Evolutionary conservation across 2,888 invertebrate genomes (phyloP).

Genomic region (Ophion ellenae): DNA sequence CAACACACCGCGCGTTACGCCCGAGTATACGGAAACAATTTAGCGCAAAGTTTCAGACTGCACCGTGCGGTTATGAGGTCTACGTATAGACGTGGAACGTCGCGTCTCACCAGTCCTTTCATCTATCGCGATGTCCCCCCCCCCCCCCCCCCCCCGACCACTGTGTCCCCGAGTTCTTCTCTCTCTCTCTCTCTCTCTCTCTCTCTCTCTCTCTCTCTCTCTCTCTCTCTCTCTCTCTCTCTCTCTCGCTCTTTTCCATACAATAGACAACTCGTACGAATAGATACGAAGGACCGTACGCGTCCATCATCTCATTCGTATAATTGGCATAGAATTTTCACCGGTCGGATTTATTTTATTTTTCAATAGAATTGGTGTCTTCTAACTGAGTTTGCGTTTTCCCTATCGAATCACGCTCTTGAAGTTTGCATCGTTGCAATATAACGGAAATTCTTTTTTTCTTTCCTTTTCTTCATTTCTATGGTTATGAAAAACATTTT

Average conservation of each 20-base stretch:
- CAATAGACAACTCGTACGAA: too few species aligned
- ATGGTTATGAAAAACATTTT: too few species aligned
- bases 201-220: not conserved
- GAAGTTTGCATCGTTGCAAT: too few species aligned
- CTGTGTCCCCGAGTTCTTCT: not conserved
- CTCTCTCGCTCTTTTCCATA: not conserved
- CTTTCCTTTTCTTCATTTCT: too few species aligned
- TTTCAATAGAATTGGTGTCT: not conserved
- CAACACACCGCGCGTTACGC: constrained; percentile 21
- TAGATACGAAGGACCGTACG: too few species aligned
- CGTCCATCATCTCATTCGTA: too few species aligned
- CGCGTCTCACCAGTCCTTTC: not conserved
- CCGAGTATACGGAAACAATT: constrained; percentile 50
- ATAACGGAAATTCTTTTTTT: too few species aligned
- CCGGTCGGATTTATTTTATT: too few species aligned
- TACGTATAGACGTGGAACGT: constrained; percentile 11
- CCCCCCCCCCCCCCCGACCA: too few species aligned
- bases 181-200: not conserved
- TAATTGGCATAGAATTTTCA: too few species aligned
- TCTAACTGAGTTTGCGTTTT: too few species aligned
- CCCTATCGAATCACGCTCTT: too few species aligned
- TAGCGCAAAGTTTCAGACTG: constrained; percentile 47
- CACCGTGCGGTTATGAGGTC: constrained; percentile 4
- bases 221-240: not conserved
- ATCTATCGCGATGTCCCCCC: not conserved